Evolutionary conservation across 2,888 invertebrate genomes (phyloP).

Genomic region (Nephrotoma flavescens): DNA sequence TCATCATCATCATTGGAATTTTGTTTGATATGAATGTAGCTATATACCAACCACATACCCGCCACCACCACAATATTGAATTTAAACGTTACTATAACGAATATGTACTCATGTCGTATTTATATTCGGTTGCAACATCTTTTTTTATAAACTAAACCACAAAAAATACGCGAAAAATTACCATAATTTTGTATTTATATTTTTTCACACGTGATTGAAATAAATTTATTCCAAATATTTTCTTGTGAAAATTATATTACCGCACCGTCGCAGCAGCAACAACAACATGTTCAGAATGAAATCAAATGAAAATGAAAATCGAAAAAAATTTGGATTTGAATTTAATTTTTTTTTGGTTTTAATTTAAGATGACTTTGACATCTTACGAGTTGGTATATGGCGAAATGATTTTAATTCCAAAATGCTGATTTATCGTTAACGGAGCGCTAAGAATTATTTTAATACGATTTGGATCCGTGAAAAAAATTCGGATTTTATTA

Average conservation of each 20-base stretch:
- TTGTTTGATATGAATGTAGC: background rate
- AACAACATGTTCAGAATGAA: background rate
- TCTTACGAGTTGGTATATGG: too few relatives aligned
- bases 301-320: background rate
- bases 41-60: background rate
- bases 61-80: background rate
- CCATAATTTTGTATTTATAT: background rate
- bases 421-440: too few relatives aligned
- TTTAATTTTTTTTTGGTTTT: background rate
- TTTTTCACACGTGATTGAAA: background rate
- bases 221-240: background rate
- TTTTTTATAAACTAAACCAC: background rate
- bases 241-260: background rate
- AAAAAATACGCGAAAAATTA: background rate
- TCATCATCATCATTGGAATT: background rate
- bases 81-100: background rate
- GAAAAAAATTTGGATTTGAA: background rate
- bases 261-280: background rate
- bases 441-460: too few relatives aligned
- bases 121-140: background rate
- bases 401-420: too few relatives aligned
- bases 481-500: too few relatives aligned
- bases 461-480: too few relatives aligned
- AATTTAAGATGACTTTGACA: too few relatives aligned
- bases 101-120: background rate